Evolutionary conservation across 92 coral and sea anemone genomes (phyloP), one percentile per base, ranked within the genome.

Genomic region (Porites cylindrica): DNA sequence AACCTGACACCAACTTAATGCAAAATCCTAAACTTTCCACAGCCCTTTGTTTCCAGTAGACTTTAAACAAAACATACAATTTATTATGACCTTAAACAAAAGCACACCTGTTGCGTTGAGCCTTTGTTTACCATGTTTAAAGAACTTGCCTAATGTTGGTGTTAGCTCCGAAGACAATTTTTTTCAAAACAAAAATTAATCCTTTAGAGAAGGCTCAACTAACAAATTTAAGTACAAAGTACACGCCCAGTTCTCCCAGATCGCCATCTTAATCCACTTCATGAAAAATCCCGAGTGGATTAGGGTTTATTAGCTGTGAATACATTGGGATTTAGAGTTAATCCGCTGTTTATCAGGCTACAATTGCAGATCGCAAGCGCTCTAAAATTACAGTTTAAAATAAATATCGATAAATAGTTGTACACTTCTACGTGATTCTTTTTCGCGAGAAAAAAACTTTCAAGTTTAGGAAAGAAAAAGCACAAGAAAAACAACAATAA

Each of bases 71-170:
- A 80, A 24, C 62, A 63, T 32, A 2, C 9, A 77, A 53, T 52
- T 13, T 67, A 19, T 81, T 29, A 68, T 53, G n/a, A 69, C 67
- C 14, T 50, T 47, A n/a, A 79, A 66, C 76, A 56, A 81, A 19
- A 26, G 76, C 2, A 72, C 76, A 81, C 85, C 54, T 81, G 85
- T 53, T 72, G 75, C 32, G 13, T 26, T 10, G 29, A 47, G 14
- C 61, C 43, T 24, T 76, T 52, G 75, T 54, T 61, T 70, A 14
- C 3, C 69, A 16, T 32, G 86, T 72, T 66, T 84, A 56, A 29
- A 56, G 3, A 78, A 78, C 14, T 47, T 14, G 56, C 56, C 23
- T 6, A 1, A 20, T 62, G 18, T n/a, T 58, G 18, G 77, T 72
- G 6, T 50, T 4, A n/a, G 8, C 51, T 72, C 51, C 77, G 16